These are phyloP conservation scores for Anas platyrhynchos DNA, from an alignment of 2,113 vertebrate genomes.

Conservation along the genomic window DNA sequence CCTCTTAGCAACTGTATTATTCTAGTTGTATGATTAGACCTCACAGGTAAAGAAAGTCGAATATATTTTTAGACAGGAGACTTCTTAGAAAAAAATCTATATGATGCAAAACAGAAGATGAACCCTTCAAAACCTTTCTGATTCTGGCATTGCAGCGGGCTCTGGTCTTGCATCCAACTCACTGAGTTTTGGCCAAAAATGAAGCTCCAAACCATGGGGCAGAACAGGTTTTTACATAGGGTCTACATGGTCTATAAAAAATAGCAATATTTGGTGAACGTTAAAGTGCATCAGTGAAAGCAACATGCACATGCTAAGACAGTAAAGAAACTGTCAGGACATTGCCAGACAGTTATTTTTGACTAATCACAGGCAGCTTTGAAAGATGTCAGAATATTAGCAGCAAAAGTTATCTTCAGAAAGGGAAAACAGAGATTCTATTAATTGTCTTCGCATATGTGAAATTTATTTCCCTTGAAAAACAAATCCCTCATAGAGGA, in stretches of 20 bases:
- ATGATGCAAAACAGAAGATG: not conserved
- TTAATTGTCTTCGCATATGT: not conserved
- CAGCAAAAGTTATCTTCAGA: not conserved
- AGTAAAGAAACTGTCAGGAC: not conserved
- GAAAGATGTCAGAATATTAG: not conserved
- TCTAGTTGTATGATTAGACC: not conserved
- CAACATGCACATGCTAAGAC: not conserved
- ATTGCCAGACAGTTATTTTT: not conserved
- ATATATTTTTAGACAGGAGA: not conserved
- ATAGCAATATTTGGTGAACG: not conserved
- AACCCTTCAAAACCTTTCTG: not conserved
- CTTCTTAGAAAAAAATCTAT: not conserved
- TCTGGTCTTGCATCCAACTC: not conserved
- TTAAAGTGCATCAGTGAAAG: not conserved
- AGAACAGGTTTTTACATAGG: not conserved
- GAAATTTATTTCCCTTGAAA: conserved; percentile 34
- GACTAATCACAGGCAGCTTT: not conserved
- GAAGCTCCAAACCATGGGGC: not conserved
- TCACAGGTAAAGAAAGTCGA: not conserved
- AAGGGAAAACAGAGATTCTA: not conserved
- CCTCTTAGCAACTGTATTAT: not conserved
- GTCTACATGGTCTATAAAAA: not conserved
- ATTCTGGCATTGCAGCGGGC: not conserved
- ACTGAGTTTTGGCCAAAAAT: not conserved
- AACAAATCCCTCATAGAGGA: conserved; percentile 24